phyloP scores from a whole-genome alignment of 2,888 invertebrate species.

The Oegoconia quadripuncta region DNA sequence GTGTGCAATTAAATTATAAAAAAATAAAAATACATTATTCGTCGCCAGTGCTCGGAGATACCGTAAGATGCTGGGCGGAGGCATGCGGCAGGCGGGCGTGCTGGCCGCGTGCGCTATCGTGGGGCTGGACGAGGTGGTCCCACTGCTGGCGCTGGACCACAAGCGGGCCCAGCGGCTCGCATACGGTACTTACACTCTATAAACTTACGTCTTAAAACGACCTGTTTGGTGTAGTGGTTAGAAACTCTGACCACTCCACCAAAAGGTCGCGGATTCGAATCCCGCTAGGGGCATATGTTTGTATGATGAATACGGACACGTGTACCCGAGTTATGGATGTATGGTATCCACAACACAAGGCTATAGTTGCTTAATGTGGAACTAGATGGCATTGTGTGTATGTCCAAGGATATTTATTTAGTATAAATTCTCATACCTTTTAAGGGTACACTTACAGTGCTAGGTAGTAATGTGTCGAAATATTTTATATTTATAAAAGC shows the following conservation, averaged over 20 bases:
- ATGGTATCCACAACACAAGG: too few species aligned
- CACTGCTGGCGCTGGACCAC: slow-evolving; percentile 87
- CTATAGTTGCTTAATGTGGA: not conserved
- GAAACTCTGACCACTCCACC: not conserved
- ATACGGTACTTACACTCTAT: slow-evolving; percentile 80
- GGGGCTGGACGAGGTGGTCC: slow-evolving; percentile 88
- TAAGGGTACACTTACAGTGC: too few species aligned
- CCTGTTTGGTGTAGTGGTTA: not conserved
- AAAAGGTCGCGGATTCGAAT: too few species aligned
- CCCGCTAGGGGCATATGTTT: too few species aligned
- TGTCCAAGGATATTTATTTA: too few species aligned
- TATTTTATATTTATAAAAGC: too few species aligned
- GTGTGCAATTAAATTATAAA: too few species aligned
- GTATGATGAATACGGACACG: too few species aligned
- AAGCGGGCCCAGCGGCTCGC: slow-evolving; percentile 83
- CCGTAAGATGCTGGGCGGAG: slow-evolving; percentile 95
- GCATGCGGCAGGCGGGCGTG: slow-evolving; percentile 95
- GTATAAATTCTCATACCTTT: too few species aligned
- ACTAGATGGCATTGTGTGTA: not conserved
- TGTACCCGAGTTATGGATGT: too few species aligned
- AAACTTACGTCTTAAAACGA: too few species aligned
- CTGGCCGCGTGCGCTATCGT: slow-evolving; percentile 94
- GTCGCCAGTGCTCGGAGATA: slow-evolving; percentile 84
- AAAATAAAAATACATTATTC: not conserved
- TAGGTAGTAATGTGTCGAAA: too few species aligned